Conservation (phyloP, 2,113 vertebrate species). For the Tricholaema leucomelas region DNA sequence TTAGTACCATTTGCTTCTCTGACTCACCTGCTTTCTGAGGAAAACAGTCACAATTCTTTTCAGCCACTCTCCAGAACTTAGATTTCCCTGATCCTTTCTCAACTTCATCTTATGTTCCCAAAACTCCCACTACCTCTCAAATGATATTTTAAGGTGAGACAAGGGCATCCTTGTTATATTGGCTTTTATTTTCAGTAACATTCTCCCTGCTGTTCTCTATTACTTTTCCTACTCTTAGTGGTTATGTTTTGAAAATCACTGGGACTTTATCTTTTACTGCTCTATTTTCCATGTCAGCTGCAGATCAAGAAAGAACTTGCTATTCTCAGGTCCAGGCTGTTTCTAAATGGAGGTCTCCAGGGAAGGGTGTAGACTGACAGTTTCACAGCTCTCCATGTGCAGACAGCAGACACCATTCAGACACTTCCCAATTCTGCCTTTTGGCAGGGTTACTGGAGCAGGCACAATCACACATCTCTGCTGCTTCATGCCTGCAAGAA, state of each 20-base stretch:
- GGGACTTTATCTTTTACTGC: neutral
- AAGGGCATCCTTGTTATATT: neutral
- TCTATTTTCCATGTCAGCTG: neutral
- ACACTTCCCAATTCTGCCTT: neutral
- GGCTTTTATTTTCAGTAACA: neutral
- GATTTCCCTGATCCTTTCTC: neutral
- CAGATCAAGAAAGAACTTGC: neutral
- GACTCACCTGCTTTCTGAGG: constrained; percentile 39
- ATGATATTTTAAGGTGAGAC: constrained; percentile 19
- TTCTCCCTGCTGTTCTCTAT: neutral
- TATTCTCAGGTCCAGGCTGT: neutral
- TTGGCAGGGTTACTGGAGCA: neutral
- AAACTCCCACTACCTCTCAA: constrained; percentile 28
- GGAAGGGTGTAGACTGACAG: neutral
- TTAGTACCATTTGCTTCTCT: neutral
- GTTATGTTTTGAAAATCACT: neutral
- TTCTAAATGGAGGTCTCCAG: neutral
- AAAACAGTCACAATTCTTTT: constrained; percentile 22
- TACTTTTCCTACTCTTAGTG: neutral
- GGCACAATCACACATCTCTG: neutral
- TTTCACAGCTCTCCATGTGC: neutral
- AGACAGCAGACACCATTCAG: neutral
- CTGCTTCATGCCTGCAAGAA: neutral
- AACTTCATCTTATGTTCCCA: constrained; percentile 1
- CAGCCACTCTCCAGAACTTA: neutral